Conservation (phyloP, 2,797 vertebrate genomes). For the Prunella strophiata region DNA sequence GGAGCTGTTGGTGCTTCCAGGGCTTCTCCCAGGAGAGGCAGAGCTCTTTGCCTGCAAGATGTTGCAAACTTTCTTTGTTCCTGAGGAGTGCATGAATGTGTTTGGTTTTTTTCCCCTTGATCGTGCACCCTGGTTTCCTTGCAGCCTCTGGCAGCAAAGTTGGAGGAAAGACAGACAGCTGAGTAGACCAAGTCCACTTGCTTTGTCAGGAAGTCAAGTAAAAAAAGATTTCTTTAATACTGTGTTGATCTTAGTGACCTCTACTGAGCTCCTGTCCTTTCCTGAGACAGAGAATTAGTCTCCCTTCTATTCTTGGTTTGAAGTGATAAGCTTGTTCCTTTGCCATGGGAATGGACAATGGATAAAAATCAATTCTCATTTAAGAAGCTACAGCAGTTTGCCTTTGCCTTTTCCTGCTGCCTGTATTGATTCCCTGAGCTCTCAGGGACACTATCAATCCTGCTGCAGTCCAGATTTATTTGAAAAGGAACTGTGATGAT, state of each 20-base stretch:
- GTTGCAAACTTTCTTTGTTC: neutral
- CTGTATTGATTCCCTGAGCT: constrained; percentile 49
- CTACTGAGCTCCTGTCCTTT: constrained; percentile 50
- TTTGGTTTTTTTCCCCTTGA: neutral
- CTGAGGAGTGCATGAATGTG: neutral
- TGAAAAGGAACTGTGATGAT: constrained; percentile 14
- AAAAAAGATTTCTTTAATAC: constrained; percentile 42
- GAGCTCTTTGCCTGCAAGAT: neutral
- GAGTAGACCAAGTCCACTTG: neutral
- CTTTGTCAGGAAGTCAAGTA: neutral
- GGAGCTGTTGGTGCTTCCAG: neutral
- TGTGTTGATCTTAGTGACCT: constrained; percentile 62
- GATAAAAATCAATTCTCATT: constrained; percentile 75
- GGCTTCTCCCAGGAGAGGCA: neutral
- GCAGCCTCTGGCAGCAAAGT: accelerated
- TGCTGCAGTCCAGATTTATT: neutral
- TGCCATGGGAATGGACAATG: constrained; percentile 54
- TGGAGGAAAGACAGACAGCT: neutral
- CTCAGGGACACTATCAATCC: constrained; percentile 50
- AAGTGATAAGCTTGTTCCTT: constrained; percentile 68
- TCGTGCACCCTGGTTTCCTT: neutral
- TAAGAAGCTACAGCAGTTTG: constrained; percentile 59
- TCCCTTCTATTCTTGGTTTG: constrained; percentile 60
- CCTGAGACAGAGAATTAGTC: constrained; percentile 64
- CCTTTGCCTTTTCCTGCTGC: constrained; percentile 54